Base-by-base conservation (phyloP, 2,888 invertebrate genomes). In the Apantesis nais region DNA sequence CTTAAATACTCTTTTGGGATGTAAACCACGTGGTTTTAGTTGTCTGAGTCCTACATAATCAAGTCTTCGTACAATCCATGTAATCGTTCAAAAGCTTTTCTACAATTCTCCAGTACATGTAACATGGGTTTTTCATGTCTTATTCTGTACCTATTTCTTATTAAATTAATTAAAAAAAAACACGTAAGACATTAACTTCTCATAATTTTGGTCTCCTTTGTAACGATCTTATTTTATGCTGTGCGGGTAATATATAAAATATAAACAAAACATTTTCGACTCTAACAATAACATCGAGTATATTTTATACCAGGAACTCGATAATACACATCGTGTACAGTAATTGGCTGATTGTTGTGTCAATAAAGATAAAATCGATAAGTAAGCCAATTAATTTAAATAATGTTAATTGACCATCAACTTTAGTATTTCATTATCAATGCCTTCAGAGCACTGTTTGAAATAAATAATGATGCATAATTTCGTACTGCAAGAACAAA, bases 331-430 rank as follows among this genome's bases (percentile, higher is more conserved):
- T 71, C 74, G 75, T 72, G 79, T 79, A 78, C 80, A 76, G 84
- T 90, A 90, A 90, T 89, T 90, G 88, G 90, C 77, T 80, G 88
- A 90, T 90, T 90, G 89, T 90, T 80, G 79, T 84, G 89, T 87
- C 89, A 87, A 84, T 86, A 85, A 64, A 84, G 86, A 89, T 89
- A 86, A 77, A 73, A 76, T 71, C 72, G 79, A 81, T 81, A 74
- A 78, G 73, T 85, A 85, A 75, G 70, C 70, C 74, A 72, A 69
- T 76, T 73, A 72, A 76, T 78, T 69, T 76, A 73, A 74, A 78
- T 78, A 74, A 66, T 63, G 67, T 76, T 71, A 74, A 79, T 76
- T 77, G 75, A 71, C 55, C 65, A 72, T 66, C 66, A 71, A 61
- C 34, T 70, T 75, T 70, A 75, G 70, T 72, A 75, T 72, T 77